These are phyloP conservation scores for Drosophila villosipedis DNA, from an alignment of 2,888 invertebrate species.

Conservation along the genomic window DNA sequence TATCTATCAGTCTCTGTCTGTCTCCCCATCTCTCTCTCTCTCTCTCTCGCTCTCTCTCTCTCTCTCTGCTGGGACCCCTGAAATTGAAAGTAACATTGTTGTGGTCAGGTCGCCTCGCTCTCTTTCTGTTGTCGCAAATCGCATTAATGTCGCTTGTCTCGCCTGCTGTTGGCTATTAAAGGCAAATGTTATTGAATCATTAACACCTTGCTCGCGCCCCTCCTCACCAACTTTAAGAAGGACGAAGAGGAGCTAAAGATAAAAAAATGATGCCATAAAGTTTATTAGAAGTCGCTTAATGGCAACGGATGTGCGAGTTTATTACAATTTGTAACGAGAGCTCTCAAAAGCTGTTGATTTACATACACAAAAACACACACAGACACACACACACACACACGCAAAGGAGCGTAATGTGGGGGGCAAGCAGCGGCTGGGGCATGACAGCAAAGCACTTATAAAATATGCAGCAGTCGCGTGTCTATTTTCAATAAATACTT, in stretches of 20 bases:
- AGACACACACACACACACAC: slow-evolving; percentile 18
- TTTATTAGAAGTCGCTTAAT: slow-evolving; percentile 79
- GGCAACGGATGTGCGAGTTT: slow-evolving; percentile 78
- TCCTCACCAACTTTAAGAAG: not conserved
- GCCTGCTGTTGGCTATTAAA: slow-evolving; percentile 69
- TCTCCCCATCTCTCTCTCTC: not conserved
- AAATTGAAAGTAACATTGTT: slow-evolving; percentile 49
- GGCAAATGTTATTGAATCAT: slow-evolving; percentile 80
- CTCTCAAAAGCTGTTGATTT: slow-evolving; percentile 64
- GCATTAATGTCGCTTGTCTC: slow-evolving; percentile 74
- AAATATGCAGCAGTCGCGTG: slow-evolving; percentile 80
- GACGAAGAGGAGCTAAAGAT: slow-evolving; percentile 6
- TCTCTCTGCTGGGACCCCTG: not conserved
- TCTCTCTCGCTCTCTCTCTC: not conserved
- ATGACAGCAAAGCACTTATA: slow-evolving; percentile 57
- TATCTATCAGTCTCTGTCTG: slow-evolving; percentile 5
- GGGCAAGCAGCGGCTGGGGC: not conserved
- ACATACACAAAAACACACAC: slow-evolving; percentile 38
- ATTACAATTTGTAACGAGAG: slow-evolving; percentile 78
- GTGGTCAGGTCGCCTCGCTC: slow-evolving; percentile 42
- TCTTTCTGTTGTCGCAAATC: slow-evolving; percentile 42
- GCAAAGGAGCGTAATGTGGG: not conserved
- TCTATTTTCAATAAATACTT: slow-evolving; percentile 77
- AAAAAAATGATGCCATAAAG: slow-evolving; percentile 73
- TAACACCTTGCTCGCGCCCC: slow-evolving; percentile 64